Evolutionary conservation across 2,888 invertebrate species (phyloP), one percentile per base, ranked within the genome.

Genomic region (Apomyelois bistriatella): DNA sequence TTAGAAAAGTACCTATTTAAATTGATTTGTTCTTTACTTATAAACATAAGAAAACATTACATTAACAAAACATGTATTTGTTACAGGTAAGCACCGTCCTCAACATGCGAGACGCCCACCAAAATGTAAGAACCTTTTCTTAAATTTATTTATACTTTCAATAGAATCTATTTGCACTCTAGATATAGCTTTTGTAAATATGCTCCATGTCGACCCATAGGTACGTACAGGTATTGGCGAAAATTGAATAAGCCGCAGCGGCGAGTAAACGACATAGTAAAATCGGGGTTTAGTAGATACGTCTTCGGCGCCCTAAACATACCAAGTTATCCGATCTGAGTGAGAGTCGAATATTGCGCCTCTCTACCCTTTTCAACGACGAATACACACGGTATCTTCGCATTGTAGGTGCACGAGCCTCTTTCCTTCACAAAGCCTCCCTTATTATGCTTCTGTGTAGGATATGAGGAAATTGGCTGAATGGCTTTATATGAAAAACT

Each of bases 381-480:
- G 73, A 73, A 72, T 69, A 74, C 78, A 76, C 71, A 69, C 72
- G 76, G 77, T 76, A 70, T 72, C 72, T 79, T 76, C 79, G 80
- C 79, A 86, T 84, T 85, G 84, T 81, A 80, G 82, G 79, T 82
- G 80, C 76, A 79, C 78, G 76, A 82, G 84, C 85, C 85, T 82
- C 85, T 85, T 86, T 83, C 75, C 79, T 78, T 80, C 77, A 85
- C 82, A 87, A 86, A 85, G 85, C 82, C 77, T 82, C 79, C 82
- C 81, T 86, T 88, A 88, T 90, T 87, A 85, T 86, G 81, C 84
- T 82, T 75, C 79, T 80, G 77, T 85, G 82, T 84, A 80, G 85
- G 84, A 84, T 89, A 86, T 85, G 82, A 85, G 85, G 86, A 86
- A 88, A 90, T 89, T 88, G 89, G 86, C 81, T 85, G 83, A 86